phyloP scores from a whole-genome alignment of 2,797 vertebrate genomes.

The Rhyacichthys aspro region DNA sequence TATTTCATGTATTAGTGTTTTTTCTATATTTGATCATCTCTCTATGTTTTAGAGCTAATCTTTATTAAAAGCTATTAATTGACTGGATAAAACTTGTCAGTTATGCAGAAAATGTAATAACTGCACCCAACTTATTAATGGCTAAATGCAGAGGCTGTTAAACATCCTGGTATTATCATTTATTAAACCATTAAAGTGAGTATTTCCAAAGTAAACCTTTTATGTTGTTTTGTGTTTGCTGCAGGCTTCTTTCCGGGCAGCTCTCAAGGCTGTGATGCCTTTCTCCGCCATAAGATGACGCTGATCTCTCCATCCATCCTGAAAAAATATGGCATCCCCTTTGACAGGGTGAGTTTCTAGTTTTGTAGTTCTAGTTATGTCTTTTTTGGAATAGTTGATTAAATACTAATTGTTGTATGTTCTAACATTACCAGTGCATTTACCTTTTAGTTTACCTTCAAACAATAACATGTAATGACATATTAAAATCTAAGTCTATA shows the following conservation, averaged over 20 bases:
- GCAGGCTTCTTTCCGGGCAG: slow-evolving; percentile 96
- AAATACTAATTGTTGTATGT: not conserved
- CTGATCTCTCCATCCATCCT: slow-evolving; percentile 96
- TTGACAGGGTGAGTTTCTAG: slow-evolving; percentile 87
- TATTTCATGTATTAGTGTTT: too few species aligned
- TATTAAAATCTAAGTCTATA: slow-evolving; percentile 14
- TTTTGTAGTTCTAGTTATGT: not conserved
- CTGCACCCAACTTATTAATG: too few species aligned
- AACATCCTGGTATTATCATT: too few species aligned
- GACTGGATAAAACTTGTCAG: too few species aligned
- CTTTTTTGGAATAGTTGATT: not conserved
- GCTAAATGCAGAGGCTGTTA: not conserved
- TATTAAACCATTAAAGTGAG: not conserved
- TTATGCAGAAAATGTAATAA: too few species aligned
- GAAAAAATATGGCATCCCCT: slow-evolving; percentile 97
- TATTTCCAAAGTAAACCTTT: not conserved
- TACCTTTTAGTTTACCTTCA: slow-evolving; percentile 35
- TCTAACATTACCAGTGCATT: slow-evolving; percentile 46
- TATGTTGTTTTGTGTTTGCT: slow-evolving; percentile 5
- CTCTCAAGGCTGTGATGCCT: slow-evolving; percentile 96
- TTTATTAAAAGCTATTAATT: too few species aligned
- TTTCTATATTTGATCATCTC: too few species aligned
- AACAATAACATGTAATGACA: slow-evolving; percentile 11
- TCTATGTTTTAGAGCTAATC: too few species aligned
- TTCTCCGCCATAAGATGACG: slow-evolving; percentile 98